Evolutionary conservation across 2,797 vertebrate species (phyloP).

Genomic region (Scyliorhinus canicula): DNA sequence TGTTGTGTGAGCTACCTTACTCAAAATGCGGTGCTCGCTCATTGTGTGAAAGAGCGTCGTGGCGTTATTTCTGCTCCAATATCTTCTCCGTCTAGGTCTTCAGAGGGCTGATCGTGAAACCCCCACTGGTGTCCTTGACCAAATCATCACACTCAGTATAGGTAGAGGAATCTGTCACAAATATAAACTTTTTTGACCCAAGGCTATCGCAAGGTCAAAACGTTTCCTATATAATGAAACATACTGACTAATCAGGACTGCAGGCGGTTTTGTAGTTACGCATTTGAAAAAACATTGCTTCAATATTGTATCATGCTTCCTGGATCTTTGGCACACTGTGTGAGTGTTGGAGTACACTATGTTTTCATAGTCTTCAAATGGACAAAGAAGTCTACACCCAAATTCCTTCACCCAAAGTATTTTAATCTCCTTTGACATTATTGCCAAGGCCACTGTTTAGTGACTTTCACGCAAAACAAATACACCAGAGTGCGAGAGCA

Average conservation of each 20-base stretch:
- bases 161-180: not conserved
- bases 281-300: not conserved
- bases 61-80: not conserved
- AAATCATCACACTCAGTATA: not conserved
- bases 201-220: not conserved
- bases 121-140: not conserved
- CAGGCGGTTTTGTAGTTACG: not conserved
- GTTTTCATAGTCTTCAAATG: not conserved
- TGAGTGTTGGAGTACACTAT: not conserved
- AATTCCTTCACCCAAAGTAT: not conserved
- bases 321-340: not conserved
- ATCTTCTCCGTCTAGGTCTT: not conserved
- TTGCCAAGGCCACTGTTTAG: not conserved
- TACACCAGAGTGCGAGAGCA: not conserved
- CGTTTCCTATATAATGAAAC: not conserved
- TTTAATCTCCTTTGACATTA: not conserved
- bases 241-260: not conserved
- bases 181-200: not conserved
- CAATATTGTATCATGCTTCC: not conserved
- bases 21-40: not conserved
- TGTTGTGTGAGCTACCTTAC: not conserved
- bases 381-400: not conserved
- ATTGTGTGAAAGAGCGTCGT: not conserved
- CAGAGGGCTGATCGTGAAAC: not conserved
- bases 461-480: not conserved